phyloP scores from a whole-genome alignment of 2,888 invertebrate genomes.

The Craniophora ligustri region DNA sequence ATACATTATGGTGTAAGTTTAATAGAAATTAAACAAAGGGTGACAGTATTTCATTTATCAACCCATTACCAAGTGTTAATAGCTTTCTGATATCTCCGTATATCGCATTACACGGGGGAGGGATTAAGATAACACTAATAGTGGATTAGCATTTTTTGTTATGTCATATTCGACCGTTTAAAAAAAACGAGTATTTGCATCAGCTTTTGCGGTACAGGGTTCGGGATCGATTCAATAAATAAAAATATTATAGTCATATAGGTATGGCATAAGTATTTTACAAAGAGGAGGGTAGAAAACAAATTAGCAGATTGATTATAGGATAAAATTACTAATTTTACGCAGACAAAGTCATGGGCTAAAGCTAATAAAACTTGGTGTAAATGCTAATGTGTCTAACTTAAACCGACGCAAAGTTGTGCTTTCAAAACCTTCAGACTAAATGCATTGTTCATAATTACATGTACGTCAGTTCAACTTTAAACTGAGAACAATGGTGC shows the following conservation, averaged over 20 bases:
- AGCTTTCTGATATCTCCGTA: conserved; percentile 54
- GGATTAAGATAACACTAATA: conserved; percentile 43
- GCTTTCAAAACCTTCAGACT: conserved; percentile 25
- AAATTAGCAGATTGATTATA: too few species aligned
- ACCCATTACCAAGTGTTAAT: conserved; percentile 56
- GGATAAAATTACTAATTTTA: too few species aligned
- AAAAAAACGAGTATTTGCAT: too few species aligned
- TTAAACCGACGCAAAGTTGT: conserved; percentile 31
- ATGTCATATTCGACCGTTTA: conserved; percentile 1
- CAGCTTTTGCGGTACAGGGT: too few species aligned
- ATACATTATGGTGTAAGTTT: conserved; percentile 25
- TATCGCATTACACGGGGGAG: conserved; percentile 58
- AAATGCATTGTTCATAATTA: conserved; percentile 47
- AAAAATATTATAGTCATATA: too few species aligned
- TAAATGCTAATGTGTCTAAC: conserved; percentile 28
- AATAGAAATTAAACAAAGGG: conserved; percentile 52
- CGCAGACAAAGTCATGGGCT: too few species aligned
- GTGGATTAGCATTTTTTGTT: conserved; percentile 15
- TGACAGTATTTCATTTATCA: conserved; percentile 60
- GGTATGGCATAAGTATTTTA: too few species aligned
- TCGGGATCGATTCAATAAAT: too few species aligned
- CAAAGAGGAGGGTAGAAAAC: too few species aligned
- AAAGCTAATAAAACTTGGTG: conserved; percentile 14
- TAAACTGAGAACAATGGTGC: conserved; percentile 60
- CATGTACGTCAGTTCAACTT: conserved; percentile 53